A percentile compares a stretch with the other conserved stretches of the same genome.
Evolutionary conservation across 2,888 invertebrate species (phyloP).

Genomic region (Pycnomerus fuliginosus): DNA sequence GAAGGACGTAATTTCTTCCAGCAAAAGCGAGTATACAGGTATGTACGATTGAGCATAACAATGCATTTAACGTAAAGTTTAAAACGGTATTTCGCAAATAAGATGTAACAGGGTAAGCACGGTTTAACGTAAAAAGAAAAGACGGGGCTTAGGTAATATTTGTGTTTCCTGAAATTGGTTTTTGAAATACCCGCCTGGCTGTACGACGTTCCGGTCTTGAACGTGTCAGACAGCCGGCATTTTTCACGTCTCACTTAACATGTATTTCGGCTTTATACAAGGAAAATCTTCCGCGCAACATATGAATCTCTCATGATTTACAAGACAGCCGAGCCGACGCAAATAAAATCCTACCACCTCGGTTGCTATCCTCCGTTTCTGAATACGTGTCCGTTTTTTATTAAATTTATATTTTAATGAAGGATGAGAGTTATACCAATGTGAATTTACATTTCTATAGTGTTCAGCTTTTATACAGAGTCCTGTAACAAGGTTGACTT

Average conservation of each 20-base stretch:
- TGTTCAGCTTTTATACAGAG: too few species aligned
- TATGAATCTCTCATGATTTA: slow-evolving; percentile 19
- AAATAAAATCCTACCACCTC: slow-evolving; percentile 5
- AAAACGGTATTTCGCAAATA: too few species aligned
- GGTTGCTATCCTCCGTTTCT: too few species aligned
- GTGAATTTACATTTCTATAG: too few species aligned
- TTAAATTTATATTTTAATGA: too few species aligned
- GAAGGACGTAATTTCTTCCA: slow-evolving; percentile 54
- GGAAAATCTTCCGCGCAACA: slow-evolving; percentile 11
- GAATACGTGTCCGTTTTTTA: too few species aligned
- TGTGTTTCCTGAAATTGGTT: slow-evolving; percentile 26
- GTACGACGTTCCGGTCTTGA: slow-evolving; percentile 11
- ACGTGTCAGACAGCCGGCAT: slow-evolving; percentile 31
- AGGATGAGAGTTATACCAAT: too few species aligned
- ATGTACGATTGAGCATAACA: slow-evolving; percentile 28
- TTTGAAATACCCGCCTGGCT: slow-evolving; percentile 18
- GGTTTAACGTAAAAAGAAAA: slow-evolving; percentile 11
- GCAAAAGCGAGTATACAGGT: slow-evolving; percentile 59
- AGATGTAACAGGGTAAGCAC: too few species aligned
- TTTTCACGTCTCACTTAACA: slow-evolving; percentile 37
- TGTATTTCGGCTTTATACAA: slow-evolving; percentile 31
- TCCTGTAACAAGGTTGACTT: too few species aligned
- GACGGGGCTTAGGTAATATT: slow-evolving; percentile 17
- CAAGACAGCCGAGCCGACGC: slow-evolving; percentile 9
- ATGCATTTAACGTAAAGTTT: too few species aligned